phyloP scores from a whole-genome alignment of 1,140 invertebrate genomes.

The Calliphora vicina region DNA sequence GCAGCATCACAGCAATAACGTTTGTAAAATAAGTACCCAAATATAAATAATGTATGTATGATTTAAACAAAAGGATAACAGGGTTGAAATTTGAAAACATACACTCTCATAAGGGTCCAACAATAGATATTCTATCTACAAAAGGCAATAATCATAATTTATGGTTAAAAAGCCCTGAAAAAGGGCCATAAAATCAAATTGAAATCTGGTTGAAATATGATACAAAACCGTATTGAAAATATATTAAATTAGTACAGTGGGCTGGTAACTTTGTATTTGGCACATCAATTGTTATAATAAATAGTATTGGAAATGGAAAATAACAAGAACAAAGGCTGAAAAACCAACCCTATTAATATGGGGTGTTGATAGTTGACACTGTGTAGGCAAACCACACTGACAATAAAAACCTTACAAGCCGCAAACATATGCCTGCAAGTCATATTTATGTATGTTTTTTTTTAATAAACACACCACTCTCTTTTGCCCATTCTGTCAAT shows the following conservation, averaged over 20 bases:
- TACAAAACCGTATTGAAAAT: constrained; percentile 36
- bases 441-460: not conserved
- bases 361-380: not conserved
- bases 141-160: constrained; percentile 39
- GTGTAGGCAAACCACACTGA: not conserved
- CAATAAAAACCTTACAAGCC: not conserved
- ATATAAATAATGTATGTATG: not conserved
- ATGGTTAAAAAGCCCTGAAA: constrained; percentile 39
- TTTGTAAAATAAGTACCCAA: not conserved
- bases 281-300: too few species aligned
- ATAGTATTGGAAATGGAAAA: not conserved
- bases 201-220: constrained; percentile 61
- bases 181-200: constrained; percentile 54
- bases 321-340: not conserved
- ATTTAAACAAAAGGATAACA: not conserved
- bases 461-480: not conserved
- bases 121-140: not conserved
- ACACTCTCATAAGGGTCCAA: not conserved
- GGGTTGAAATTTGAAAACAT: constrained; percentile 20
- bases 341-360: not conserved
- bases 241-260: constrained; percentile 1
- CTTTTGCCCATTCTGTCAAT: not conserved
- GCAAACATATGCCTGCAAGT: not conserved
- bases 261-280: not conserved
- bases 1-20: too few species aligned